Evolutionary conservation across 2,797 vertebrate genomes (phyloP).

Genomic region (Cyclura pinguis): DNA sequence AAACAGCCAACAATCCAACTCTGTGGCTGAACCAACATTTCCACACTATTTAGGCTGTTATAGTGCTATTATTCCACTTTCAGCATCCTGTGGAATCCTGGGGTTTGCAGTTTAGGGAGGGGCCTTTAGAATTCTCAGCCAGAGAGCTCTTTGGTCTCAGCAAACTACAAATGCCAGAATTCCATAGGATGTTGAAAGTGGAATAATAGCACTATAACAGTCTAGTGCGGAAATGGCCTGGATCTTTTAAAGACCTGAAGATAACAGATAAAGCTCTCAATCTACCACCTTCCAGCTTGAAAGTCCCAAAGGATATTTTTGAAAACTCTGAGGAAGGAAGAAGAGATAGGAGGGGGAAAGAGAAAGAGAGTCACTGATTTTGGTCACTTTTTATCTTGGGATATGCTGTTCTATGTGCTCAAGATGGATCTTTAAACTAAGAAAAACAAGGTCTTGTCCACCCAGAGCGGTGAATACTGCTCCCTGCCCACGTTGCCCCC

Average conservation of each 20-base stretch:
- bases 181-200: too few species aligned
- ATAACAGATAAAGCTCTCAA: too few species aligned
- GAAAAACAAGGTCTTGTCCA: not conserved
- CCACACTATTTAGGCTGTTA: too few species aligned
- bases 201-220: too few species aligned
- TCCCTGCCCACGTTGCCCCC: not conserved
- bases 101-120: too few species aligned
- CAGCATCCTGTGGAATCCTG: too few species aligned
- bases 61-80: too few species aligned
- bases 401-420: not conserved
- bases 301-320: not conserved
- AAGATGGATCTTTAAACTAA: not conserved
- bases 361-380: not conserved
- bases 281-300: not conserved
- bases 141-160: too few species aligned
- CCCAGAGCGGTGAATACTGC: too few species aligned
- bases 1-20: not conserved
- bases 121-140: too few species aligned
- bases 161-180: too few species aligned
- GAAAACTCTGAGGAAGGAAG: not conserved
- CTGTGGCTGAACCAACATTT: not conserved
- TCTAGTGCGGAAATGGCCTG: not conserved
- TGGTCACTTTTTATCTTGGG: not conserved
- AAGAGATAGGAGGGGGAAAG: not conserved
- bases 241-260: not conserved